Percentiles rank a stretch among this genome's conserved stretches.
Conservation (phyloP, 2,113 vertebrate genomes). For the Psammodynastes pulverulentus region DNA sequence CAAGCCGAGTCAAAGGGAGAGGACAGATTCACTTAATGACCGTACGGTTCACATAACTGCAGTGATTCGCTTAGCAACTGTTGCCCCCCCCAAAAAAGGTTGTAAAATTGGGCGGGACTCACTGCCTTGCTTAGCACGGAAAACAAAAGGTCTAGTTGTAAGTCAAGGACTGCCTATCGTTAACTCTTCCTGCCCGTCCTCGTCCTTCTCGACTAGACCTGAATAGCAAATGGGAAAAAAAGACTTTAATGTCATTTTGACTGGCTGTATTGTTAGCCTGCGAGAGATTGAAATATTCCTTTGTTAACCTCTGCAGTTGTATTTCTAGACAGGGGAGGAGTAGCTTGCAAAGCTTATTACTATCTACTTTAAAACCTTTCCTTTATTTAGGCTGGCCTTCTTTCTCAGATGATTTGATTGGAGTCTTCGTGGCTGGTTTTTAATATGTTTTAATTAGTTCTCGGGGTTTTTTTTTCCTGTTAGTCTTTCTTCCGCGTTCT, state of each 20-base stretch:
- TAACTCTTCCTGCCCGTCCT: not conserved
- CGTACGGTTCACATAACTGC: not conserved
- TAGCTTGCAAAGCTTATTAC: not conserved
- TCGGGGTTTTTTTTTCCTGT: not conserved
- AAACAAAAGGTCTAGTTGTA: too few relatives aligned
- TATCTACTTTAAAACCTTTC: not conserved
- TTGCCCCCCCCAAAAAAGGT: not conserved
- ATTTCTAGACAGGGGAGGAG: constrained; percentile 1
- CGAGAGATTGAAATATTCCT: constrained; percentile 37
- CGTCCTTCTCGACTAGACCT: not conserved
- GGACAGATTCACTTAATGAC: not conserved
- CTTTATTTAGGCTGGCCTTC: not conserved
- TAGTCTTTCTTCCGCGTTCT: not conserved
- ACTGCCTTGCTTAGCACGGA: too few relatives aligned
- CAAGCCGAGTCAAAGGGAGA: not conserved
- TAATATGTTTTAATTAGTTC: not conserved
- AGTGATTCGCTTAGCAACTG: not conserved
- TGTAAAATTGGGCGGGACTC: not conserved
- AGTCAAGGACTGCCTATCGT: not conserved
- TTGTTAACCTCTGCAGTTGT: rapidly evolving
- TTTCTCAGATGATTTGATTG: not conserved
- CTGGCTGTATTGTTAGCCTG: not conserved
- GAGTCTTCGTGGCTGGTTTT: not conserved
- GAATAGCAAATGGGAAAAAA: constrained; percentile 21
- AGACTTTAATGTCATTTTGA: not conserved